Evolutionary conservation across 1,140 invertebrate species (phyloP).

Genomic region (Cryptotermes secundus): DNA sequence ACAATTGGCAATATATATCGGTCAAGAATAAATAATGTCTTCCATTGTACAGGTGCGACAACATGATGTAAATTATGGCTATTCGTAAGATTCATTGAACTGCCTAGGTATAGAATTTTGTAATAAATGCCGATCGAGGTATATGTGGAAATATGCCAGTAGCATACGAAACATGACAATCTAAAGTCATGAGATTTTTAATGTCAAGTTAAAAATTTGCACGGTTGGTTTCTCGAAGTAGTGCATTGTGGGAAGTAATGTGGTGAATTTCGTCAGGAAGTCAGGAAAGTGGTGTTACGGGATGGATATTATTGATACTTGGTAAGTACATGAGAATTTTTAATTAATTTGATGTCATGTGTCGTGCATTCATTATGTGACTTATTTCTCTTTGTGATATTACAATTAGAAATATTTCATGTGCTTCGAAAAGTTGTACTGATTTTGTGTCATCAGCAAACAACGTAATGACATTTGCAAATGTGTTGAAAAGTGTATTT

Average conservation of each 20-base stretch:
- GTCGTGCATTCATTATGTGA: neutral
- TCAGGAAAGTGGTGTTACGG: neutral
- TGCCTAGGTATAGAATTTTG: too few species aligned
- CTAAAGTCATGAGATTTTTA: neutral
- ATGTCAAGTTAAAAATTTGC: neutral
- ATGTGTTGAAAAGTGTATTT: neutral
- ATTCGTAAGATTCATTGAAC: too few species aligned
- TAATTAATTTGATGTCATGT: neutral
- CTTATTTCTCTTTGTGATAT: neutral
- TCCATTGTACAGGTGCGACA: too few species aligned
- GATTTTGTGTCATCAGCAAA: neutral
- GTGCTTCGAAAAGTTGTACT: neutral
- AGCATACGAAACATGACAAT: too few species aligned
- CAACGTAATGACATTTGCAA: neutral
- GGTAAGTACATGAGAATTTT: neutral
- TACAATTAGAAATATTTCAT: neutral
- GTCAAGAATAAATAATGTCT: too few species aligned
- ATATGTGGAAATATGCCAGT: too few species aligned
- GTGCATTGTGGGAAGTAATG: slow-evolving; percentile 18
- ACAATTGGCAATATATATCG: too few species aligned
- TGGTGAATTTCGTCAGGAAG: neutral
- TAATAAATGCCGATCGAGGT: too few species aligned
- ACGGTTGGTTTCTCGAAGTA: neutral
- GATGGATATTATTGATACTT: neutral
- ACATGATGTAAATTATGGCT: too few species aligned